Conservation (phyloP, 2,888 invertebrate species). For the Lithophane leautieri region DNA sequence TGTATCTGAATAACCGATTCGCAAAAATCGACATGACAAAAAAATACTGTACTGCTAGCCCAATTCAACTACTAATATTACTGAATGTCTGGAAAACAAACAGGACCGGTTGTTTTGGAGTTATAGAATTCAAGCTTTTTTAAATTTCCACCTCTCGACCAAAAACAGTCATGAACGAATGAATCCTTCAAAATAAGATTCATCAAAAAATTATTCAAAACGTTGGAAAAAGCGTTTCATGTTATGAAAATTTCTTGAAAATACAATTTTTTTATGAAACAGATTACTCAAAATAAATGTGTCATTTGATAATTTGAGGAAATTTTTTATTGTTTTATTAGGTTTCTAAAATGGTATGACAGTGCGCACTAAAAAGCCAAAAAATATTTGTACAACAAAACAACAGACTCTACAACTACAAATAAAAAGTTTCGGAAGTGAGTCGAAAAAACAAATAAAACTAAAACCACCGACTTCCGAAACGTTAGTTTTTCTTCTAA, state of each 20-base stretch:
- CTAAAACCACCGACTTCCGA: background rate
- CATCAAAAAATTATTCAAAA: background rate
- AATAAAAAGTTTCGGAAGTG: background rate
- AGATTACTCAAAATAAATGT: background rate
- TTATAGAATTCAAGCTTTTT: background rate
- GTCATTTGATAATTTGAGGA: background rate
- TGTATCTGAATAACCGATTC: slow-evolving; percentile 7
- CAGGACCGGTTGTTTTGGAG: background rate
- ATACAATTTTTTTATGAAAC: background rate
- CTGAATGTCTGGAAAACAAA: slow-evolving; percentile 1
- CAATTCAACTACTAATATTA: background rate
- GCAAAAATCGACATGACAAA: background rate
- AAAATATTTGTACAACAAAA: background rate
- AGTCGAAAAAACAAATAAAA: background rate
- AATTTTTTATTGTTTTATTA: background rate
- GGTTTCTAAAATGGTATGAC: background rate
- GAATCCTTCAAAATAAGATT: background rate
- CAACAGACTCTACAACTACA: too few species aligned
- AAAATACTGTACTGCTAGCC: background rate
- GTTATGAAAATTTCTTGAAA: background rate
- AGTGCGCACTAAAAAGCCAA: background rate
- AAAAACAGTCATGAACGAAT: background rate
- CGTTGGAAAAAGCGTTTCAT: background rate
- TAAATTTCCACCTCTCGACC: background rate
- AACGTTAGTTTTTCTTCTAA: background rate